A percentile compares a stretch with the other conserved stretches of the same genome.
phyloP scores from a whole-genome alignment of 2,113 vertebrate genomes.

The Himantopus leucocephalus region DNA sequence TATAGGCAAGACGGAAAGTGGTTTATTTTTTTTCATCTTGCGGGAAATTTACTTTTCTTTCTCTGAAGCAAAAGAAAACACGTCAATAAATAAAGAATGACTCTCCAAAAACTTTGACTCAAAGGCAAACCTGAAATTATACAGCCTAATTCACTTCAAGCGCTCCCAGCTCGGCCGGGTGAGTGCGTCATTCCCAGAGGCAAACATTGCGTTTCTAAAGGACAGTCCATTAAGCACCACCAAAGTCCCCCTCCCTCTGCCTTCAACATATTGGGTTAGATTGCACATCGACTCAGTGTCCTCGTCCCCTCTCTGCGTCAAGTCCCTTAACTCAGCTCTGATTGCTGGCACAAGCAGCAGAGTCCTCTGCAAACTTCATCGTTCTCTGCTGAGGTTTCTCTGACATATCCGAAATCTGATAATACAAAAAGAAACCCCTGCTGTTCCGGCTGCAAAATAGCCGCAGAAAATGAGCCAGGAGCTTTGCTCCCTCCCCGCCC shows the following conservation, averaged over 20 bases:
- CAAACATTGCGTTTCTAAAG: background rate
- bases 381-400: background rate
- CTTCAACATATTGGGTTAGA: background rate
- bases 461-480: background rate
- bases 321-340: background rate
- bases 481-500: background rate
- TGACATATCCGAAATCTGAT: background rate
- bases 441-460: background rate
- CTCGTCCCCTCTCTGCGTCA: background rate
- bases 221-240: constrained; percentile 10
- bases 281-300: background rate
- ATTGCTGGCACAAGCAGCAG: background rate
- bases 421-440: background rate
- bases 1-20: background rate
- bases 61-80: constrained; percentile 34
- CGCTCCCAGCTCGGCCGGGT: background rate
- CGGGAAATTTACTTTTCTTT: constrained; percentile 2
- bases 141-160: constrained; percentile 53
- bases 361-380: background rate
- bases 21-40: background rate
- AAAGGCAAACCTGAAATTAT: constrained; percentile 48
- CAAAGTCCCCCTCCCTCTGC: background rate
- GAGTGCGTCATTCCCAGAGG: background rate
- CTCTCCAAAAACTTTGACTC: constrained; percentile 12
- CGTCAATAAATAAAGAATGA: constrained; percentile 19